Conservation (phyloP, 2,797 vertebrate species). For the Phyllotis vaccarum region DNA sequence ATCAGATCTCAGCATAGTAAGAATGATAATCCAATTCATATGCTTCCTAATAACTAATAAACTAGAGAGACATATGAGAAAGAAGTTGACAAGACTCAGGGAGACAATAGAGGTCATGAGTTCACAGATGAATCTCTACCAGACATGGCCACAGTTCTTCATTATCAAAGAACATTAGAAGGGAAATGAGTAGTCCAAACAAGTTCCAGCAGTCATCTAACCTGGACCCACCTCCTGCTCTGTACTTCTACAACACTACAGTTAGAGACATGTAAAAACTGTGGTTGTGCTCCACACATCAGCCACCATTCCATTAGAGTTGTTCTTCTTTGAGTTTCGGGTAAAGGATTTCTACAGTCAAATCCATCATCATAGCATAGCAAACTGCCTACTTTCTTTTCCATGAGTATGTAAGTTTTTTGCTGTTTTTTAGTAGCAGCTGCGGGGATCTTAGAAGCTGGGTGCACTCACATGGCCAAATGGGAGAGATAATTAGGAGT, state of each 20-base stretch:
- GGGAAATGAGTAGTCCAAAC: neutral
- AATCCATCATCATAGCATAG: neutral
- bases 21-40: neutral
- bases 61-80: fast-evolving
- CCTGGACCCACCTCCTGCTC: neutral
- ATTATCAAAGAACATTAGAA: neutral
- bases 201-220: neutral
- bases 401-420: no score
- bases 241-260: neutral
- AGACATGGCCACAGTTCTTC: neutral
- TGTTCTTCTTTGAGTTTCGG: neutral
- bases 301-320: neutral
- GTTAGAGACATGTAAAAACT: neutral
- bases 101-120: neutral
- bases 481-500: no score
- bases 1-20: neutral
- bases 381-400: neutral
- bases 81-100: neutral
- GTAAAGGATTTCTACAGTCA: neutral
- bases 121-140: neutral
- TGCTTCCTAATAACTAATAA: neutral
- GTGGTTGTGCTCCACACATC: fast-evolving
- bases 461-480: no score
- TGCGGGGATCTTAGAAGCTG: no score
- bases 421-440: no score